Evolutionary conservation across 1,140 invertebrate genomes (phyloP).

Genomic region (Drosophila saltans): DNA sequence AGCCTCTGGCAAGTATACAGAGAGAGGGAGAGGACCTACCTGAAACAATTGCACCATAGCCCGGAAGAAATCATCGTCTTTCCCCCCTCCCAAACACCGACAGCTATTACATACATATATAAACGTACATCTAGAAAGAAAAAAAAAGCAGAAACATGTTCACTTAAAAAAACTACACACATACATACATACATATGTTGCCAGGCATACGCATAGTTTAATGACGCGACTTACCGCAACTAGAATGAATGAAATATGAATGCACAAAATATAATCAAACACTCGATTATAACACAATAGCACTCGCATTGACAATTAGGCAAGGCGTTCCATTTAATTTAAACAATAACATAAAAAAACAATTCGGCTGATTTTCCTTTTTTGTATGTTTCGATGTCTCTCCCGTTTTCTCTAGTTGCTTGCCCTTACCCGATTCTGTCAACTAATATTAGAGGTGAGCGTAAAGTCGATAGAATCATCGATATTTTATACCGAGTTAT

Average conservation of each 20-base stretch:
- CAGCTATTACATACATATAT: neutral
- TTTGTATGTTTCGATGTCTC: too few species aligned
- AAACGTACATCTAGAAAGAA: neutral
- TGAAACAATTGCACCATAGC: conserved; percentile 2
- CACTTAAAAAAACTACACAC: neutral
- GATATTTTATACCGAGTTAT: too few species aligned
- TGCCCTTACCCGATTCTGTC: too few species aligned
- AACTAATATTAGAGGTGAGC: conserved; percentile 1
- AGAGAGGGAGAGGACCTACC: neutral
- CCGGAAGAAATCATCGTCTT: neutral
- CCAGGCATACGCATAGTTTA: neutral
- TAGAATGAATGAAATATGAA: conserved; percentile 4
- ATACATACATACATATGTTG: neutral
- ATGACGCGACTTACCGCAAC: conserved; percentile 1
- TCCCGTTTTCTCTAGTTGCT: too few species aligned
- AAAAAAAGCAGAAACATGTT: conserved; percentile 2
- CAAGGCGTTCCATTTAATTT: neutral
- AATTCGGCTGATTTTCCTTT: too few species aligned
- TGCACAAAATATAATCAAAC: neutral
- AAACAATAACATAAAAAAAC: neutral
- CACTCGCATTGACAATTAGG: neutral
- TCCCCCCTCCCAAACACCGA: neutral
- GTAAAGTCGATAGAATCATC: neutral
- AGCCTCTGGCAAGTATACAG: neutral
- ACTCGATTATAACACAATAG: neutral